Conservation (phyloP, 2,888 invertebrate genomes). For the Eilema griseolum region DNA sequence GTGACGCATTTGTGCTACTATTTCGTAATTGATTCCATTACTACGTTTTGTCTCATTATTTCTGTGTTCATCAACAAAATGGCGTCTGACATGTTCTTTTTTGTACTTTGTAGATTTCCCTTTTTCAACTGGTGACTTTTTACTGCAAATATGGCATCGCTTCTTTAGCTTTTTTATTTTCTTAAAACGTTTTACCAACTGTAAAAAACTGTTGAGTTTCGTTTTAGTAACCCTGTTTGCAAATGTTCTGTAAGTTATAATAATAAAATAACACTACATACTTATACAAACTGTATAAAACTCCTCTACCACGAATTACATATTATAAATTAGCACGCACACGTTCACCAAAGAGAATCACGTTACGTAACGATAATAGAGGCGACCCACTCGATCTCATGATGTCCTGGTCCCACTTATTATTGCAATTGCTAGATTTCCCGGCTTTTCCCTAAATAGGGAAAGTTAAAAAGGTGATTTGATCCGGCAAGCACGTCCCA, state of each 20-base stretch:
- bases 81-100: neutral
- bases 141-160: too few relatives aligned
- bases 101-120: neutral
- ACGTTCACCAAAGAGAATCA: slow-evolving; percentile 53
- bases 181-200: too few relatives aligned
- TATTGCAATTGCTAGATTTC: slow-evolving; percentile 83
- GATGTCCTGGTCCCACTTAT: slow-evolving; percentile 74
- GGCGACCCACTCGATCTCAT: slow-evolving; percentile 70
- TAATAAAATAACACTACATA: too few relatives aligned
- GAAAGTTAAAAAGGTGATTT: slow-evolving; percentile 87
- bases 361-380: slow-evolving; percentile 70
- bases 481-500: slow-evolving; percentile 78
- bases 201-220: too few relatives aligned
- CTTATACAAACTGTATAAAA: neutral
- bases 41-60: neutral
- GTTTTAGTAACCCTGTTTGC: too few relatives aligned
- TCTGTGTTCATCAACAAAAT: neutral
- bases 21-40: slow-evolving; percentile 16
- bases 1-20: slow-evolving; percentile 14
- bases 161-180: too few relatives aligned
- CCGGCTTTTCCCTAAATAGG: slow-evolving; percentile 83
- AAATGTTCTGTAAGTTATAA: too few relatives aligned
- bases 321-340: slow-evolving; percentile 59
- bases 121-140: too few relatives aligned
- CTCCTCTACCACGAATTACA: slow-evolving; percentile 33